Conservation (phyloP, 1,140 invertebrate genomes). For the Scaptodrosophila lebanonensis region DNA sequence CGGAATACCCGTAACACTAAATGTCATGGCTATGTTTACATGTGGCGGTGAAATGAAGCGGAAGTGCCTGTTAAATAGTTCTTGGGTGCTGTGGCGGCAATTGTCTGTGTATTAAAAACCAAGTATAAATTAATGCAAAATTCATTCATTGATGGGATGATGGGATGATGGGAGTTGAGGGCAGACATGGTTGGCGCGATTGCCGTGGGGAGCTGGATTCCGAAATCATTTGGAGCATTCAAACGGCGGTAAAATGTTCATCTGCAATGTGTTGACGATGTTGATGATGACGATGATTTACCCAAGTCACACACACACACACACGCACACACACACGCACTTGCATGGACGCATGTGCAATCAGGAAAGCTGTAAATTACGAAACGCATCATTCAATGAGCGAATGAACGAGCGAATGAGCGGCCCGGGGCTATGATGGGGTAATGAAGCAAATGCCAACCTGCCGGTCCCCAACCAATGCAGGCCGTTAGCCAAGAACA, state of each 20-base stretch:
- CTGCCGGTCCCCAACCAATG: conserved; percentile 4
- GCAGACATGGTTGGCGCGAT: too few relatives aligned
- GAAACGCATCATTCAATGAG: conserved; percentile 57
- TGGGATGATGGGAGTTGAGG: conserved; percentile 8
- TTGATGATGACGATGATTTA: too few relatives aligned
- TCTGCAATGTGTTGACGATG: too few relatives aligned
- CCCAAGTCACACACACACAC: not conserved
- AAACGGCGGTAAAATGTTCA: too few relatives aligned
- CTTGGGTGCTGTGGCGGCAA: conserved; percentile 17
- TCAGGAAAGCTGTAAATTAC: conserved; percentile 67
- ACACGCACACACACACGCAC: not conserved
- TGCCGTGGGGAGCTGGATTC: too few relatives aligned
- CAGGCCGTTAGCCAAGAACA: too few relatives aligned
- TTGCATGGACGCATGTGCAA: conserved; percentile 40
- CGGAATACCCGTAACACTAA: too few relatives aligned
- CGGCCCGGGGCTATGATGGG: conserved; percentile 19
- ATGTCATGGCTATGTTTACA: conserved; percentile 74
- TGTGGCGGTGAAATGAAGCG: conserved; percentile 63
- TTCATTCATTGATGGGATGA: conserved; percentile 29
- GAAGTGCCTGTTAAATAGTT: conserved; percentile 55
- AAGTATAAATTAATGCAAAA: conserved; percentile 68
- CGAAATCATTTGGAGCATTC: too few relatives aligned
- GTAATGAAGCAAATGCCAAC: conserved; percentile 42
- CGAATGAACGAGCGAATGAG: too few relatives aligned
- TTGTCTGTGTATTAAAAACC: conserved; percentile 51